Percentiles rank a stretch among this genome's conserved stretches.
Evolutionary conservation across 2,888 invertebrate genomes (phyloP).

Genomic region (Tenthredo mesomela): DNA sequence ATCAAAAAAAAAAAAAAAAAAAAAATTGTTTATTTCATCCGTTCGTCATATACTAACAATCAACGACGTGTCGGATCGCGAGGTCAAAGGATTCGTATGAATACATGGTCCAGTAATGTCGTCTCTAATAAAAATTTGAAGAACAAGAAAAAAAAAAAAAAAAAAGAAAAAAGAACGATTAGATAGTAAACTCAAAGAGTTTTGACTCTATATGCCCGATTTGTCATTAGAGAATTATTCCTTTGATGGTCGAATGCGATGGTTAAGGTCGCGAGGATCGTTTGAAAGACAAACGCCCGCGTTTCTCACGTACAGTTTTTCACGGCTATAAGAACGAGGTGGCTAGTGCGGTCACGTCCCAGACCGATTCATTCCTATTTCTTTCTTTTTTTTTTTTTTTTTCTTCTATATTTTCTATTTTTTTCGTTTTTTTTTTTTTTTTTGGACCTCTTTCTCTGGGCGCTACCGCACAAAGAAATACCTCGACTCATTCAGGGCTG

Average conservation of each 20-base stretch:
- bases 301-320: neutral
- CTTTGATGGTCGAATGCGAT: constrained; percentile 1
- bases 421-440: neutral
- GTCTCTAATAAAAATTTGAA: neutral
- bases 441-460: neutral
- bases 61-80: neutral
- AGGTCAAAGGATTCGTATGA: constrained; percentile 1
- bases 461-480: constrained; percentile 26
- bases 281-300: neutral
- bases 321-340: constrained; percentile 31
- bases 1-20: neutral
- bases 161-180: neutral
- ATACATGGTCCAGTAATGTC: neutral
- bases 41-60: too few relatives aligned
- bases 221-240: neutral
- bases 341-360: constrained; percentile 33
- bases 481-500: constrained; percentile 27
- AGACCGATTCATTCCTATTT: constrained; percentile 33
- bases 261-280: neutral
- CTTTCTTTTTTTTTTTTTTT: neutral
- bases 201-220: neutral
- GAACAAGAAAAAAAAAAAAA: neutral
- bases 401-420: neutral
- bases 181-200: constrained; percentile 26
- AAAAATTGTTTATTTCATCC: neutral